Evolutionary conservation across 2,113 vertebrate genomes (phyloP).

Genomic region (Strix aluco): DNA sequence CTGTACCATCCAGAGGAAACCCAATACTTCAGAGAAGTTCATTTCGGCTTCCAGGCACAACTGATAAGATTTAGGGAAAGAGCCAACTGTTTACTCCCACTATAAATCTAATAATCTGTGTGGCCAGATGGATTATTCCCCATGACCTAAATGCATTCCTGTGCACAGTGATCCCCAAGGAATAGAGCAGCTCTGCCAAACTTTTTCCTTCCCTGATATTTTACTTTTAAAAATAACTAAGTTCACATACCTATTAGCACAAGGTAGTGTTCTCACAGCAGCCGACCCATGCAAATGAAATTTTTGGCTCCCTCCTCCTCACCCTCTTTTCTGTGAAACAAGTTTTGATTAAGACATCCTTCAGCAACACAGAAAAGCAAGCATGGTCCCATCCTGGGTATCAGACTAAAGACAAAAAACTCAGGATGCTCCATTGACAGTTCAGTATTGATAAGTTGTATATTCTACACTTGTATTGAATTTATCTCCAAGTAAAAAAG

Average conservation of each 20-base stretch:
- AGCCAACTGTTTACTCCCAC: not conserved
- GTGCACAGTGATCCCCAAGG: not conserved
- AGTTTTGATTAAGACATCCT: not conserved
- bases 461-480: not conserved
- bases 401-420: not conserved
- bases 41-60: not conserved
- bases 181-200: not conserved
- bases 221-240: not conserved
- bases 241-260: not conserved
- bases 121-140: not conserved
- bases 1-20: not conserved
- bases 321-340: not conserved
- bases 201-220: not conserved
- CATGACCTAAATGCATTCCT: constrained; percentile 16
- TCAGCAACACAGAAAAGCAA: not conserved
- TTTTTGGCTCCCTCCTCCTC: not conserved
- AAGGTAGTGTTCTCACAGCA: not conserved
- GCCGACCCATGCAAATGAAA: not conserved
- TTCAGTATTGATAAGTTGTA: not conserved
- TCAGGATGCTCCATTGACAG: not conserved
- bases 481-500: not conserved
- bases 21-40: not conserved
- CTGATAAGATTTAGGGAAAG: not conserved
- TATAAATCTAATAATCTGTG: constrained; percentile 17
- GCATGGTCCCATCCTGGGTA: not conserved